Conservation (phyloP, 2,797 vertebrate genomes). For the Neoniphon sammara region DNA sequence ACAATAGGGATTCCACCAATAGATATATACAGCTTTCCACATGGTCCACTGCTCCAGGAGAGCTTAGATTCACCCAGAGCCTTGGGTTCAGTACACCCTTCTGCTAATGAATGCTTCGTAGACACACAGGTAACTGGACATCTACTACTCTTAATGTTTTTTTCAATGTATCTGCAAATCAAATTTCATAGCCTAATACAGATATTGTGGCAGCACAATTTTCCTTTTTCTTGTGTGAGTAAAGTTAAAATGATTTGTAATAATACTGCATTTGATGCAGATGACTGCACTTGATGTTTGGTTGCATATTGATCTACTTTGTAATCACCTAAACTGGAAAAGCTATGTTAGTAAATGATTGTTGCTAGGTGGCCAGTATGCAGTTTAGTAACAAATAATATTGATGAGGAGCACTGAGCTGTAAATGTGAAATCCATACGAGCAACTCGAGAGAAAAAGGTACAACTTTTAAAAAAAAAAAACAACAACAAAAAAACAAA, state of each 20-base stretch:
- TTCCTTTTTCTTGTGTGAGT: neutral
- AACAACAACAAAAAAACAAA: no score
- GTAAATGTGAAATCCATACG: no score
- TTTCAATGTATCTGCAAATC: neutral
- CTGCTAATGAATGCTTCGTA: conserved; percentile 67
- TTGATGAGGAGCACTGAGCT: neutral
- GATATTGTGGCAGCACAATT: neutral
- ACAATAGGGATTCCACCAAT: conserved; percentile 67
- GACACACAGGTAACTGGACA: conserved; percentile 47
- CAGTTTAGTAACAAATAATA: neutral
- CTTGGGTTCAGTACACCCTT: conserved; percentile 35
- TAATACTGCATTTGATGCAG: neutral
- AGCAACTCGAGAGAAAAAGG: no score
- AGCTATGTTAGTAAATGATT: neutral
- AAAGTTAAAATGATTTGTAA: neutral
- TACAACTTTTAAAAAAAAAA: neutral
- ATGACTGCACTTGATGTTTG: neutral
- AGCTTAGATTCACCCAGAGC: conserved; percentile 34
- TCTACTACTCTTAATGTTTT: neutral
- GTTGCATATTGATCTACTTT: neutral
- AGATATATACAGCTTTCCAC: conserved; percentile 65
- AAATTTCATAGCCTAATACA: neutral
- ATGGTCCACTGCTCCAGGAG: conserved; percentile 50
- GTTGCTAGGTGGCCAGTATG: neutral
- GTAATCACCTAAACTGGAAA: no score